These are phyloP conservation scores for Magallana ariakensis DNA, from an alignment of 1,140 invertebrate species.

Conservation along the genomic window DNA sequence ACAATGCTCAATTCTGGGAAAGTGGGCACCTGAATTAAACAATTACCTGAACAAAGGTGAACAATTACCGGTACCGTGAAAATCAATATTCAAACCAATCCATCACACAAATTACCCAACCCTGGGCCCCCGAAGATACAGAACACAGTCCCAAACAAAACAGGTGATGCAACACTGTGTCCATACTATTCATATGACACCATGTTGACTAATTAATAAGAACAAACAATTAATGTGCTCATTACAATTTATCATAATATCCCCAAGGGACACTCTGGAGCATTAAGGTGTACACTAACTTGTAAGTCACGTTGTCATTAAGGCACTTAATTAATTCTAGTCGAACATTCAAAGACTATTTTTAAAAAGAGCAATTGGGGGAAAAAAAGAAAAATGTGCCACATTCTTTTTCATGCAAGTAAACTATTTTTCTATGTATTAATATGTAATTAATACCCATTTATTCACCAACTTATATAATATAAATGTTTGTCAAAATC, in stretches of 20 bases:
- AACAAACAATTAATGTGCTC: constrained; percentile 15
- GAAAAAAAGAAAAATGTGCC: no score
- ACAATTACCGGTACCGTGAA: not conserved
- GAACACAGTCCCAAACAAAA: not conserved
- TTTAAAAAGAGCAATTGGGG: no score
- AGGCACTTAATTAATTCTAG: no score
- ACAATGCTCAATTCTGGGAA: constrained; percentile 13
- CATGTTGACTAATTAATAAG: constrained; percentile 6
- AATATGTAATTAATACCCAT: no score
- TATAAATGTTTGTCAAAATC: no score
- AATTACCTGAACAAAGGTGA: constrained; percentile 17
- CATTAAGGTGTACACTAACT: not conserved
- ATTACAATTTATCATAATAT: not conserved
- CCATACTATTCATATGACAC: not conserved
- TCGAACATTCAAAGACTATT: no score
- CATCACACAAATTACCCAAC: not conserved
- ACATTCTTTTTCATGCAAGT: no score
- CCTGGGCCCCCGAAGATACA: not conserved
- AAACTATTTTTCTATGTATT: no score
- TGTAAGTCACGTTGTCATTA: not conserved
- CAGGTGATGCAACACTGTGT: not conserved
- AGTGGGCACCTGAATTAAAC: constrained; percentile 16
- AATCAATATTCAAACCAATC: constrained; percentile 13
- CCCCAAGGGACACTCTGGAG: not conserved
- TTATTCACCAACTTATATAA: no score